Percentiles rank a stretch among this genome's conserved stretches.
Evolutionary conservation across 1,140 invertebrate species (phyloP).

Genomic region (Zaprionus ghesquierei): DNA sequence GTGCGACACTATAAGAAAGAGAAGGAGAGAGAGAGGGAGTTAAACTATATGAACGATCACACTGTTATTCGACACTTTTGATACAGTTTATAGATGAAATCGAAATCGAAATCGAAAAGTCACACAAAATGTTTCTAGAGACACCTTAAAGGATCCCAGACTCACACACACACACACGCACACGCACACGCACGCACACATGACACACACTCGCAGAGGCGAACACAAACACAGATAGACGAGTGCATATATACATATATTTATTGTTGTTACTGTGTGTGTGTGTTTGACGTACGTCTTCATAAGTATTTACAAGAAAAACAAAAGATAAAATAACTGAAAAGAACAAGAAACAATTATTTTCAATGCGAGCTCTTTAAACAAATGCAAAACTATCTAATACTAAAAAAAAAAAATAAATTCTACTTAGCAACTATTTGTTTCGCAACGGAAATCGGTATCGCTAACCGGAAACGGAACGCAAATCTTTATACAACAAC

Average conservation of each 20-base stretch:
- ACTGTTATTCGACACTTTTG: slow-evolving; percentile 68
- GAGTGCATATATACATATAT: slow-evolving; percentile 51
- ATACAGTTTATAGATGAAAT: slow-evolving; percentile 60
- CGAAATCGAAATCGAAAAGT: slow-evolving; percentile 4
- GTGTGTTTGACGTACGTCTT: slow-evolving; percentile 36
- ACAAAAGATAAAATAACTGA: slow-evolving; percentile 17
- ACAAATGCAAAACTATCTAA: slow-evolving; percentile 33
- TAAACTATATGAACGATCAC: slow-evolving; percentile 10
- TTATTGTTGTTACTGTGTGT: slow-evolving; percentile 73
- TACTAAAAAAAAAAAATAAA: slow-evolving; percentile 5
- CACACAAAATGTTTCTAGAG: neutral
- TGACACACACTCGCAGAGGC: neutral
- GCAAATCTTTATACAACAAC: slow-evolving; percentile 59
- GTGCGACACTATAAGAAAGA: slow-evolving; percentile 3
- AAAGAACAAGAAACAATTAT: slow-evolving; percentile 41
- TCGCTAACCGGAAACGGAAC: slow-evolving; percentile 17
- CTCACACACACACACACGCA: neutral
- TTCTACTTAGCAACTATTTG: slow-evolving; percentile 22
- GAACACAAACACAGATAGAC: slow-evolving; percentile 26
- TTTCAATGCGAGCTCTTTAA: slow-evolving; percentile 49
- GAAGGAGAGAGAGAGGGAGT: neutral
- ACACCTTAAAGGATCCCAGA: slow-evolving; percentile 1
- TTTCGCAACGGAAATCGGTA: slow-evolving; percentile 21
- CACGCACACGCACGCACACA: neutral
- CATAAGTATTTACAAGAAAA: slow-evolving; percentile 55